These are phyloP conservation scores for Tetramorium simillimum DNA, from an alignment of 1,140 invertebrate species.

Conservation along the genomic window DNA sequence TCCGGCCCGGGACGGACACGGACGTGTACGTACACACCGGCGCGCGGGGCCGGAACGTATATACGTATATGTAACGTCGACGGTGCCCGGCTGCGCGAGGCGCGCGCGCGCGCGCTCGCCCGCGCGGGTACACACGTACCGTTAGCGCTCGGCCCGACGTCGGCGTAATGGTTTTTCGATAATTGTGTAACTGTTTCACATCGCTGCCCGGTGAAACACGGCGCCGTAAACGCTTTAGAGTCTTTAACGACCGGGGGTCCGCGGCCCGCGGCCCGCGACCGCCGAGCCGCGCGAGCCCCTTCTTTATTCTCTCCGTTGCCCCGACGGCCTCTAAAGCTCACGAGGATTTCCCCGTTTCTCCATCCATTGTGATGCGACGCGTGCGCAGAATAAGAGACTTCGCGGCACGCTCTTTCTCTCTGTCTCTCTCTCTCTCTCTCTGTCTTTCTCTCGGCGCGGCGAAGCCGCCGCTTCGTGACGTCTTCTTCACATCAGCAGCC, in stretches of 20 bases:
- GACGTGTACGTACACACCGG: neutral
- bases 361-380: slow-evolving; percentile 60
- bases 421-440: too few species aligned
- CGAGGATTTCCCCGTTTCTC: slow-evolving; percentile 65
- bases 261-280: slow-evolving; percentile 29
- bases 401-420: slow-evolving; percentile 53
- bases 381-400: slow-evolving; percentile 64
- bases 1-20: slow-evolving; percentile 32
- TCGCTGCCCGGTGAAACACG: slow-evolving; percentile 71
- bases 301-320: slow-evolving; percentile 19
- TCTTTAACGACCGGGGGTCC: slow-evolving; percentile 62
- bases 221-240: slow-evolving; percentile 69
- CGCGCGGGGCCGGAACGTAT: neutral
- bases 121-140: slow-evolving; percentile 22
- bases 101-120: too few species aligned
- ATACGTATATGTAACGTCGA: neutral
- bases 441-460: too few species aligned
- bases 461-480: neutral
- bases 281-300: slow-evolving; percentile 23
- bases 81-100: neutral
- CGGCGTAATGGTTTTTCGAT: slow-evolving; percentile 75
- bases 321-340: neutral
- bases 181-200: slow-evolving; percentile 75
- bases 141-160: slow-evolving; percentile 58
- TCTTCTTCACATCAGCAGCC: slow-evolving; percentile 33